Conservation (phyloP, 2,113 vertebrate species). For the Corythaeola cristata region DNA sequence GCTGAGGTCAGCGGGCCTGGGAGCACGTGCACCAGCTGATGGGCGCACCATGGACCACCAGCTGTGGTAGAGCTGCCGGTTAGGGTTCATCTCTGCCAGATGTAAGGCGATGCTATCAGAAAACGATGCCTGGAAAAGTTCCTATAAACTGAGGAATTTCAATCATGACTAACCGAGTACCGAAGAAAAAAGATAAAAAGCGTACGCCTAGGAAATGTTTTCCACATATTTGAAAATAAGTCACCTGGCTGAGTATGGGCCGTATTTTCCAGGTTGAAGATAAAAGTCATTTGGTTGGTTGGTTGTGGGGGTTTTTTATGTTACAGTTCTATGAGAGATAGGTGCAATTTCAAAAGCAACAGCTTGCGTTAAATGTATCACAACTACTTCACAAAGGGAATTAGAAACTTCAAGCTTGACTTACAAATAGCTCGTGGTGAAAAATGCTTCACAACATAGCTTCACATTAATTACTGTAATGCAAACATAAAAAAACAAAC, state of each 20-base stretch:
- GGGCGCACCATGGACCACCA: background rate
- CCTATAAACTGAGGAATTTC: background rate
- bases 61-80: background rate
- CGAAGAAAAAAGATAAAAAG: background rate
- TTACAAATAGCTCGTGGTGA: background rate
- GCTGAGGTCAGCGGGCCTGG: fast-evolving
- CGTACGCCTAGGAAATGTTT: background rate
- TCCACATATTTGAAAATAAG: background rate
- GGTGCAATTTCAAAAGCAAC: background rate
- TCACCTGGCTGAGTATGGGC: background rate
- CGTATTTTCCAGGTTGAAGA: background rate
- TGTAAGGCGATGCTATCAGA: background rate
- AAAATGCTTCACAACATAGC: background rate
- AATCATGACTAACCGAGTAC: background rate
- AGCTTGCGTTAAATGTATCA: background rate
- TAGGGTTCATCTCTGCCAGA: background rate
- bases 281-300: background rate
- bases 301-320: background rate
- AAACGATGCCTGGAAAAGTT: background rate
- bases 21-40: background rate
- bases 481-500: background rate
- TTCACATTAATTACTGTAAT: background rate
- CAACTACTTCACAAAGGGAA: background rate
- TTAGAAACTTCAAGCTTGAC: background rate
- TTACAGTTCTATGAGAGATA: background rate